Evolutionary conservation across 2,113 vertebrate species (phyloP).

Genomic region (Mustelus asterias): DNA sequence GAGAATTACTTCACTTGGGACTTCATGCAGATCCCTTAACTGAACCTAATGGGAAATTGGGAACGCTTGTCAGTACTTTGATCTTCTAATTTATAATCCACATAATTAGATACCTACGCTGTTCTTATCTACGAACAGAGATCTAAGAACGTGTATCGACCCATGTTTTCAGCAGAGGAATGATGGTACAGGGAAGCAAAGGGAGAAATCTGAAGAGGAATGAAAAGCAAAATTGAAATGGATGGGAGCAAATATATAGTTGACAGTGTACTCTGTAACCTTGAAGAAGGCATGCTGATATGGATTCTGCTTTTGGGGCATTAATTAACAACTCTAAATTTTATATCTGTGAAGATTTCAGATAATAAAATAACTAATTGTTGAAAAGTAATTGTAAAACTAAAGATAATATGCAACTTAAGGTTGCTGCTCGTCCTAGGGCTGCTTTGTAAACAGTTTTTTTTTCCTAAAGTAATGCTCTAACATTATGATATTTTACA

Average conservation of each 20-base stretch:
- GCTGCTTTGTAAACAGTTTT: not conserved
- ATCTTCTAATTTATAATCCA: not conserved
- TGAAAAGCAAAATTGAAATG: not conserved
- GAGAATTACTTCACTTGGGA: not conserved
- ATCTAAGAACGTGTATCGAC: not conserved
- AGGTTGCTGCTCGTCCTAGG: not conserved
- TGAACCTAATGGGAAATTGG: not conserved
- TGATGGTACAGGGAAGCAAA: not conserved
- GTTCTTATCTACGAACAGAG: not conserved
- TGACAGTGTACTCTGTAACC: not conserved
- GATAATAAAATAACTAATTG: not conserved
- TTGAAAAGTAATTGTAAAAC: not conserved
- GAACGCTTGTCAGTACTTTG: not conserved
- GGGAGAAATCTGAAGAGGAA: not conserved
- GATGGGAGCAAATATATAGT: not conserved
- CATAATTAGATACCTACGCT: not conserved
- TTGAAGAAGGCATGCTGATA: not conserved
- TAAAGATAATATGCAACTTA: not conserved
- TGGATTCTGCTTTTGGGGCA: not conserved
- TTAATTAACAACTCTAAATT: conserved; percentile 7
- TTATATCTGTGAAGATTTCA: not conserved
- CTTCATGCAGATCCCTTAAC: not conserved
- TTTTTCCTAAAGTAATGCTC: not conserved
- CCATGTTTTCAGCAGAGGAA: not conserved
- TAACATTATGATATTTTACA: not conserved